Conservation (phyloP, 2,888 invertebrate genomes). For the Scaptomyza cyrtandrae region DNA sequence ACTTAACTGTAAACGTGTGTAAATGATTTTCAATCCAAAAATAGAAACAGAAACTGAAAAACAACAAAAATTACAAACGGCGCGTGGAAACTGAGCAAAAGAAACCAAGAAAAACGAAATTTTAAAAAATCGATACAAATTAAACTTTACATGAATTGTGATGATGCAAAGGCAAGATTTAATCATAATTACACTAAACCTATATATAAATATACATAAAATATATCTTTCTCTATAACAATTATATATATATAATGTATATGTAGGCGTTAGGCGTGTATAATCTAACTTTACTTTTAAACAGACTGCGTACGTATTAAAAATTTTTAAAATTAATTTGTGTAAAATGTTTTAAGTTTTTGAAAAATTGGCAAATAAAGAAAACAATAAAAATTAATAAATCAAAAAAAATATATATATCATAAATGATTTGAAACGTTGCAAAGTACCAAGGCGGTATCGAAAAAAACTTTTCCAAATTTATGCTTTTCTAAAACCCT, state of each 20-base stretch:
- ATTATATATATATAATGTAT: constrained; percentile 63
- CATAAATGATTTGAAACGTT: constrained; percentile 36
- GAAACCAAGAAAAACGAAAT: constrained; percentile 42
- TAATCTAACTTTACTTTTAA: constrained; percentile 79
- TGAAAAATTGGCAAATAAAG: constrained; percentile 79
- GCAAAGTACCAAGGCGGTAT: neutral
- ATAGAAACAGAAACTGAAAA: constrained; percentile 21
- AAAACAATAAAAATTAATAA: constrained; percentile 79
- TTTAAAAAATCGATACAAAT: constrained; percentile 38
- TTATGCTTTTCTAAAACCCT: constrained; percentile 29
- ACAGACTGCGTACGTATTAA: constrained; percentile 79
- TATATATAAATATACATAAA: constrained; percentile 60
- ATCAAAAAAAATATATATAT: constrained; percentile 64
- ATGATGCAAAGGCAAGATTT: constrained; percentile 79
- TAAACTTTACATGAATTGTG: constrained; percentile 78
- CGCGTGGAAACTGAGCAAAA: constrained; percentile 60
- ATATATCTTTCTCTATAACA: constrained; percentile 50
- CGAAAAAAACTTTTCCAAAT: constrained; percentile 61
- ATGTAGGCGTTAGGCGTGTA: constrained; percentile 74
- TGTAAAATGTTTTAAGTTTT: constrained; percentile 79
- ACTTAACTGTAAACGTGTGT: constrained; percentile 60
- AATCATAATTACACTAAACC: constrained; percentile 77
- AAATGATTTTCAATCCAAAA: constrained; percentile 50
- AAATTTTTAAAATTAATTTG: constrained; percentile 77
- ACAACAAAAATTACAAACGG: constrained; percentile 41